Evolutionary conservation across 2,797 vertebrate genomes (phyloP), one percentile per base, ranked within the genome.

Genomic region (Neomorphus geoffroyi): DNA sequence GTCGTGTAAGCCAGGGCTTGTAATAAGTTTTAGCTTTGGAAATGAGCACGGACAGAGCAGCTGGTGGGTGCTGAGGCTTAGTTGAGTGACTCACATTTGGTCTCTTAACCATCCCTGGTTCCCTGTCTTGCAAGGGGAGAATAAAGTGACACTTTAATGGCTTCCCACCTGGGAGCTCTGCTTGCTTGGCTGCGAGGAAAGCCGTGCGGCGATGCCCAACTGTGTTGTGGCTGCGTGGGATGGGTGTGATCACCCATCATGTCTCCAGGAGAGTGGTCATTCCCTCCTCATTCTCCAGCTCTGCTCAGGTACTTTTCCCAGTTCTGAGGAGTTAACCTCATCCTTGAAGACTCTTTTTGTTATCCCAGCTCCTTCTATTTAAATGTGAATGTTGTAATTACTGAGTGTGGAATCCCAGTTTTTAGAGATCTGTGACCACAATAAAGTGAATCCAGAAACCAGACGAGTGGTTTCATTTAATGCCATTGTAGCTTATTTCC

Each of bases 391-490:
- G 50, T 92, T 95, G 95, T 96, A 97, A 97, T 97, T 96, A 96
- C 93, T 97, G 97, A 91, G 96, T 28, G 1, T 90, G 74, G 91
- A 41, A 79, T 92, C 97, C 97, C 87, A 64, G 71, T 93, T 96
- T 94, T 93, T 94, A 88, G 96, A 95, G 96, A 96, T 95, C 70
- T 95, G 93, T 78, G 71, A 95, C 97, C 97, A 97, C 97, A 97
- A 96, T 91, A 97, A 97, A 97, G 96, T 64, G 93, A 93, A 94
- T 95, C 88, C 95, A 96, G 96, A 96, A 97, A 89, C 92, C 94
- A 96, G 96, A 17, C 80, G 64, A 92, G 94, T 96, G 97, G 97
- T 97, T 98, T 97, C 95, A 89, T 95, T 97, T 97, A 95, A 93
- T 95, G 41, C 96, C 93, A 86, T 96, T 96, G 86, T 79, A 96